Percentiles rank a stretch among this genome's conserved stretches.
Conservation (phyloP, 2,113 vertebrate species). For the Tragelaphus strepsiceros region DNA sequence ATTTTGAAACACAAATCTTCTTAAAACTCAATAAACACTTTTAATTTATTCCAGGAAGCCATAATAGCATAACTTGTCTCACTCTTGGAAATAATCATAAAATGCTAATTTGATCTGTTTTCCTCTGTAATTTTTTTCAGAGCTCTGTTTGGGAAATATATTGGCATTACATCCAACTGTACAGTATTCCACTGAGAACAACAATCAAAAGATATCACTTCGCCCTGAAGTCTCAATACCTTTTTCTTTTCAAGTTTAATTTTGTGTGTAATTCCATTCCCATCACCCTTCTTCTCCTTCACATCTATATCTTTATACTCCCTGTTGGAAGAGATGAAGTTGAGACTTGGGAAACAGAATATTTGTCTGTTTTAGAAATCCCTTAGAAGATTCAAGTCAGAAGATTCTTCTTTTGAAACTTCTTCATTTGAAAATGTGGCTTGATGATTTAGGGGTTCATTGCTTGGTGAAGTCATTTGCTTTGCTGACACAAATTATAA, state of each 20-base stretch:
- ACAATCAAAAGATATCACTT: neutral
- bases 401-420: neutral
- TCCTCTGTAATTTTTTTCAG: slow-evolving; percentile 6
- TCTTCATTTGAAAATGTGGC: neutral
- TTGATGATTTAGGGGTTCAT: neutral
- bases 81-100: slow-evolving; percentile 53
- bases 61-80: slow-evolving; percentile 16
- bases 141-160: neutral
- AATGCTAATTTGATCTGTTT: slow-evolving; percentile 64
- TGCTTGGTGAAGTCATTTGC: neutral
- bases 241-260: slow-evolving; percentile 10
- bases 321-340: neutral
- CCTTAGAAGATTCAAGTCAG: neutral
- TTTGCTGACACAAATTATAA: neutral
- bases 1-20: slow-evolving; percentile 29
- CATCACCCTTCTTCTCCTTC: neutral
- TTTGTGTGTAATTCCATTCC: neutral
- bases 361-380: neutral
- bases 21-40: slow-evolving; percentile 53
- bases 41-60: slow-evolving; percentile 29
- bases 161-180: neutral
- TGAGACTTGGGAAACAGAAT: neutral
- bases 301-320: neutral
- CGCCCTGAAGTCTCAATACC: neutral
- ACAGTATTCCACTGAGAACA: slow-evolving; percentile 14